phyloP scores from a whole-genome alignment of 2,888 invertebrate species.

The Drosophila fungiperda region DNA sequence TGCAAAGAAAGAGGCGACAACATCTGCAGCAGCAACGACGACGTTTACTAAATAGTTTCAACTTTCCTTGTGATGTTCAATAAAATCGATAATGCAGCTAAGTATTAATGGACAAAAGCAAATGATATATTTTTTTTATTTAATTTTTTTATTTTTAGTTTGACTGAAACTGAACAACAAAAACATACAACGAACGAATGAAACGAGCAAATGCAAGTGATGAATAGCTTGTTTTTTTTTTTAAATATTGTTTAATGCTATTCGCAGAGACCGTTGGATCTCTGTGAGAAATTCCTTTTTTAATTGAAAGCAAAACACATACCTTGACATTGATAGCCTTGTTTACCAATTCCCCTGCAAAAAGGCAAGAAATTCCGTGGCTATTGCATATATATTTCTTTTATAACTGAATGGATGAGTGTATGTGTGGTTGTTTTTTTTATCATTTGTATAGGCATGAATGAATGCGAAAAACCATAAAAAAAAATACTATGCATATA shows the following conservation, averaged over 20 bases:
- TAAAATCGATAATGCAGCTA: constrained; percentile 43
- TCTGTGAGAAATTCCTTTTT: constrained; percentile 58
- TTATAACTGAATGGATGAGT: constrained; percentile 70
- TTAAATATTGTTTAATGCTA: constrained; percentile 37
- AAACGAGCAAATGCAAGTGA: constrained; percentile 78
- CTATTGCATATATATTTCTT: constrained; percentile 80
- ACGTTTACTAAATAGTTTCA: constrained; percentile 13
- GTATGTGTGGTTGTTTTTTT: constrained; percentile 33
- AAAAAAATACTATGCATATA: constrained; percentile 16
- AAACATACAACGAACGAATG: constrained; percentile 62
- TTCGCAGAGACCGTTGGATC: constrained; percentile 37
- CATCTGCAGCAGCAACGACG: constrained; percentile 30
- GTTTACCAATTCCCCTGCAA: constrained; percentile 98
- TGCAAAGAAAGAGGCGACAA: constrained; percentile 42
- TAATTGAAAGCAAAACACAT: constrained; percentile 84
- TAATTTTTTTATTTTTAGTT: neutral
- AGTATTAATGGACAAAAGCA: constrained; percentile 34
- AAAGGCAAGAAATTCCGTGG: constrained; percentile 86
- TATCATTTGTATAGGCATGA: constrained; percentile 40
- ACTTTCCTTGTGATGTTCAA: constrained; percentile 28
- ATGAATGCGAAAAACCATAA: constrained; percentile 39
- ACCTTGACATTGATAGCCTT: constrained; percentile 99
- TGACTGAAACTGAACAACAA: constrained; percentile 57
- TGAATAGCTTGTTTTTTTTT: constrained; percentile 42
- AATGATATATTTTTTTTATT: constrained; percentile 36